Percentiles rank a stretch among this genome's conserved stretches.
These are phyloP conservation scores for Epirrhoe tristata DNA, from an alignment of 2,888 invertebrate species.

Conservation along the genomic window DNA sequence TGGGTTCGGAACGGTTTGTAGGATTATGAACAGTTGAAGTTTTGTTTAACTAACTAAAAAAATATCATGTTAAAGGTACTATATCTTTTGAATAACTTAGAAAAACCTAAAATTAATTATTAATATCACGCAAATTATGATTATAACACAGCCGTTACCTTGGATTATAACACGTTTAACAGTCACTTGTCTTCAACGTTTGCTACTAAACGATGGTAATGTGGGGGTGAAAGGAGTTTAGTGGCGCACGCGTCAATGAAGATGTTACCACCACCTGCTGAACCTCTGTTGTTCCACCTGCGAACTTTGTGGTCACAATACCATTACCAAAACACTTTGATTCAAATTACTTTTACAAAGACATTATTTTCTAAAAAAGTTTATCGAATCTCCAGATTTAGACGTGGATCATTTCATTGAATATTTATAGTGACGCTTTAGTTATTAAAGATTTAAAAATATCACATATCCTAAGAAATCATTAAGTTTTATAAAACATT, in stretches of 20 bases:
- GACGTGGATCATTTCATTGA: neutral
- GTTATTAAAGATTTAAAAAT: too few relatives aligned
- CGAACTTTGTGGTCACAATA: conserved; percentile 54
- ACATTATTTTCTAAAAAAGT: too few relatives aligned
- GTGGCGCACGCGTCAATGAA: conserved; percentile 76
- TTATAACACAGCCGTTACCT: too few relatives aligned
- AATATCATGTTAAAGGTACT: too few relatives aligned
- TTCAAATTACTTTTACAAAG: conserved; percentile 37
- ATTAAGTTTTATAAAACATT: too few relatives aligned
- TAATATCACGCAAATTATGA: too few relatives aligned
- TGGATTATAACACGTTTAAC: neutral
- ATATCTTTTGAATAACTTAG: too few relatives aligned
- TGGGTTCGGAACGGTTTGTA: too few relatives aligned
- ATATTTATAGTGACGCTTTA: neutral
- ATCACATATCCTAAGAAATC: too few relatives aligned
- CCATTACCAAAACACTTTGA: conserved; percentile 45
- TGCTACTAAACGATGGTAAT: conserved; percentile 57
- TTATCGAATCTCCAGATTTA: conserved; percentile 6
- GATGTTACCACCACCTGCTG: conserved; percentile 61
- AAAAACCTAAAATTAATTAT: too few relatives aligned
- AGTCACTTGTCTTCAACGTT: conserved; percentile 44
- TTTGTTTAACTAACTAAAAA: too few relatives aligned
- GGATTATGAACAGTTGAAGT: too few relatives aligned
- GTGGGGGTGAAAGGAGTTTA: conserved; percentile 65
- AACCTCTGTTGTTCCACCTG: conserved; percentile 61